Base-by-base conservation (phyloP, 2,888 invertebrate genomes). In the Orthosia cruda region DNA sequence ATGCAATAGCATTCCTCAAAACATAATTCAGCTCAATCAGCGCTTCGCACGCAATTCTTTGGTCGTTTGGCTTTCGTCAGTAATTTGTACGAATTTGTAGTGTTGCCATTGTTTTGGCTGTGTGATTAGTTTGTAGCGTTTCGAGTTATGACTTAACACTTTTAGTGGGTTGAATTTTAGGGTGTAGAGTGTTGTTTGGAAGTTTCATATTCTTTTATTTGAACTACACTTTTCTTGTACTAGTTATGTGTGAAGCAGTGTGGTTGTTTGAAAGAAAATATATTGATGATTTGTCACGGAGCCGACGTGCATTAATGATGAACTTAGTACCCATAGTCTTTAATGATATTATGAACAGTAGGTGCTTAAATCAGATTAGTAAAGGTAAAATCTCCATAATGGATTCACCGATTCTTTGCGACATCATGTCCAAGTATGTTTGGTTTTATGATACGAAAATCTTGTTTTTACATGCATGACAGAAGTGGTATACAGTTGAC, bases 1-100 rank as follows among this genome's bases (percentile, higher is more conserved):
- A 96, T 95, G 94, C 95, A 93, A 95, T 94, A 92, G 92, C 94
- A 90, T 94, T 93, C 90, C 94, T 93, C 92, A 92, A 92, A 94
- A 93, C 92, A 91, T 95, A 93, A 95, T 94, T 94, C 91, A 89
- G 90, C 89, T 90, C 93, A 93, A 95, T 96, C 95, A 94, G 93
- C 90, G 90, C 90, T 55, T 81, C 67, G 91, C 91, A 91, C 91
- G 92, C 92, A 92, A 93, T 91, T 91, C 91, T 90, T 92, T 85
- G 84, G 72, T 69, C 32, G 64, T 59, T 40, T 9, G 65, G 68
- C 70, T 79, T 83, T 80, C 77, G 77, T 74, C 80, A 74, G 57
- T 62, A 84, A 80, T 87, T 87, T 85, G 87, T 82, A 74, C 59
- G 64, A 84, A 80, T 87, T 87, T 85, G 87, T 87, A 85, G 67